Percentiles rank a stretch among this genome's conserved stretches.
These are phyloP conservation scores for Malacosoma neustria DNA, from an alignment of 2,888 invertebrate genomes.

Conservation along the genomic window DNA sequence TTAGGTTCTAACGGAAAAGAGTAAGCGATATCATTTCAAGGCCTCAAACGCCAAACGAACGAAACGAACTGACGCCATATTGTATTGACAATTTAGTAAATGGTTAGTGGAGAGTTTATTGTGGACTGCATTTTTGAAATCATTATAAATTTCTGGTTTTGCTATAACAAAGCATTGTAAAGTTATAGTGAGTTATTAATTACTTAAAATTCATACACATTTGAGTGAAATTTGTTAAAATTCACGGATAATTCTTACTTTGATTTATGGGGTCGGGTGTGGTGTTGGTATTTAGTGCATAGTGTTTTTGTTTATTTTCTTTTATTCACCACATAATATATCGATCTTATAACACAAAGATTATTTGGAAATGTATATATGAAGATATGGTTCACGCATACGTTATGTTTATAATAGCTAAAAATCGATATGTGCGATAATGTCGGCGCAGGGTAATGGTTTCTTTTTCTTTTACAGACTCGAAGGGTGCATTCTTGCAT, in stretches of 20 bases:
- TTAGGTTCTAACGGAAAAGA: slow-evolving; percentile 7
- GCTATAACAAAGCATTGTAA: slow-evolving; percentile 30
- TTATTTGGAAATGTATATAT: slow-evolving; percentile 27
- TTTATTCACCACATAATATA: slow-evolving; percentile 30
- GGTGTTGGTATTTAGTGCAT: slow-evolving; percentile 68
- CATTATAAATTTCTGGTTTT: slow-evolving; percentile 26
- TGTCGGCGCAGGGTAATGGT: slow-evolving; percentile 28
- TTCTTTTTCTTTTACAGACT: slow-evolving; percentile 66
- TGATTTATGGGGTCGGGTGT: slow-evolving; percentile 37
- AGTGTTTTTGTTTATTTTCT: slow-evolving; percentile 60
- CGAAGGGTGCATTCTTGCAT: slow-evolving; percentile 75
- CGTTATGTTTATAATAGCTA: slow-evolving; percentile 11
- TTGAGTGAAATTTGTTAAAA: not conserved
- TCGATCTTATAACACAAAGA: slow-evolving; percentile 24
- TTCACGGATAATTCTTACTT: slow-evolving; percentile 18
- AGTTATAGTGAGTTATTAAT: slow-evolving; percentile 33
- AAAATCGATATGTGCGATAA: slow-evolving; percentile 27
- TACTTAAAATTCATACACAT: slow-evolving; percentile 2
- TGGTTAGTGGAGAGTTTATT: slow-evolving; percentile 35
- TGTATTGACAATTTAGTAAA: slow-evolving; percentile 61
- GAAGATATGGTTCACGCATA: slow-evolving; percentile 10
- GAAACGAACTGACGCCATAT: slow-evolving; percentile 53
- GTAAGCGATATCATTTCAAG: slow-evolving; percentile 18
- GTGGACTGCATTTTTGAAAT: slow-evolving; percentile 30
- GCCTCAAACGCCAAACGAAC: slow-evolving; percentile 27